Conservation (phyloP, 1,140 invertebrate genomes). For the Coptotermes formosanus region DNA sequence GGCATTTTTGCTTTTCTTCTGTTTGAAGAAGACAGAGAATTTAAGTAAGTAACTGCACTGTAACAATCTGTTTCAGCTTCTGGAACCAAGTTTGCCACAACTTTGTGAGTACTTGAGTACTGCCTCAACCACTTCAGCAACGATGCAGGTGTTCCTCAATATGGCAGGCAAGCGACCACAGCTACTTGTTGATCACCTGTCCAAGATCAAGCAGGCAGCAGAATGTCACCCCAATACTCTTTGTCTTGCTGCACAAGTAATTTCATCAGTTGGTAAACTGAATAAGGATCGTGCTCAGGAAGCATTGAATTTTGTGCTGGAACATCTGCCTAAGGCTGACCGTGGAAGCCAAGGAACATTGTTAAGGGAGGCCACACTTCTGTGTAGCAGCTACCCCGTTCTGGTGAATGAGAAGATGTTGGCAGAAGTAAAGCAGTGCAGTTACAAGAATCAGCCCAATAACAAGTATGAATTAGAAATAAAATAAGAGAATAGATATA, state of each 20-base stretch:
- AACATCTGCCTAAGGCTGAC: slow-evolving; percentile 67
- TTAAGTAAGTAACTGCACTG: slow-evolving; percentile 25
- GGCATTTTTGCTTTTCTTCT: too few relatives aligned
- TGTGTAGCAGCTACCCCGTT: slow-evolving; percentile 73
- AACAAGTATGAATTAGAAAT: neutral
- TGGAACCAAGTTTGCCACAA: slow-evolving; percentile 75
- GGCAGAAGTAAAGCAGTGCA: slow-evolving; percentile 64
- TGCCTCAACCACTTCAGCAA: slow-evolving; percentile 56
- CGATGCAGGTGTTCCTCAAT: slow-evolving; percentile 75
- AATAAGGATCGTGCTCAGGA: slow-evolving; percentile 71
- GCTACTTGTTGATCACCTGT: slow-evolving; percentile 65
- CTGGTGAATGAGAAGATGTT: slow-evolving; percentile 76
- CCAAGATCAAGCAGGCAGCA: slow-evolving; percentile 64
- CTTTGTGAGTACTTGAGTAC: slow-evolving; percentile 68
- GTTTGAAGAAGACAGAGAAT: neutral
- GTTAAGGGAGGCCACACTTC: slow-evolving; percentile 70
- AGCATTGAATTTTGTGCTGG: slow-evolving; percentile 75
- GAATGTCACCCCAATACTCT: slow-evolving; percentile 65
- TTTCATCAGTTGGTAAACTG: slow-evolving; percentile 62
- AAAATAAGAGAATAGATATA: too few relatives aligned
- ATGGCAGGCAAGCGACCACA: slow-evolving; percentile 67
- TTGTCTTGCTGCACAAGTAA: slow-evolving; percentile 62
- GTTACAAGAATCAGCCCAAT: slow-evolving; percentile 37
- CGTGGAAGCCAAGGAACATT: slow-evolving; percentile 66
- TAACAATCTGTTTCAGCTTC: slow-evolving; percentile 51